Percentiles rank a stretch among this genome's conserved stretches.
These are phyloP conservation scores for Genyomyrus donnyi DNA, from an alignment of 2,113 vertebrate genomes.

Conservation along the genomic window DNA sequence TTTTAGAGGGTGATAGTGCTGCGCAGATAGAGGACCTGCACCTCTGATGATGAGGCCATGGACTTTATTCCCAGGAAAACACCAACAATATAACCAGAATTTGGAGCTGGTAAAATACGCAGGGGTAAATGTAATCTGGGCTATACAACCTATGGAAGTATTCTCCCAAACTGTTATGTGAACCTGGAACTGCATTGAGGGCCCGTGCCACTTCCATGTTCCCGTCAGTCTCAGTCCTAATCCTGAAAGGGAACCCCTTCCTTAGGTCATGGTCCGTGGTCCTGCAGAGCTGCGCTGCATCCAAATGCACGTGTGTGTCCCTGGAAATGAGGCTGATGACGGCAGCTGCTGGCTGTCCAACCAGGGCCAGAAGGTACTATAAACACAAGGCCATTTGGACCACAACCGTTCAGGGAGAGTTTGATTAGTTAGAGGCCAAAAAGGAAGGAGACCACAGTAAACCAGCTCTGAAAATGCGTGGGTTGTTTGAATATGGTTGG, in stretches of 20 bases:
- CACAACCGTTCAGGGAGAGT: slow-evolving; percentile 44
- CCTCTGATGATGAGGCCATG: background rate
- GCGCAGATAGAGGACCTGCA: background rate
- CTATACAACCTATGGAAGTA: background rate
- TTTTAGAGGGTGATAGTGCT: background rate
- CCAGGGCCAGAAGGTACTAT: background rate
- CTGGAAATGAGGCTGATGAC: background rate
- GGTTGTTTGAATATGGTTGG: background rate
- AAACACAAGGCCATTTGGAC: slow-evolving; percentile 31
- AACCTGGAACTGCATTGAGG: background rate
- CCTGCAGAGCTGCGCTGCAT: background rate
- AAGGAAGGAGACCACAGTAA: slow-evolving; percentile 35
- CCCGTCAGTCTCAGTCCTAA: slow-evolving; percentile 45
- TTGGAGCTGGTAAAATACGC: background rate
- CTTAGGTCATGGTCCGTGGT: slow-evolving; percentile 33
- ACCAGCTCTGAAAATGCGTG: background rate
- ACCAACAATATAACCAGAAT: background rate
- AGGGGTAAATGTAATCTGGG: background rate
- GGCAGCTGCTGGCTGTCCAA: background rate
- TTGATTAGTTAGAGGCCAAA: slow-evolving; percentile 42
- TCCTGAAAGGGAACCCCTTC: slow-evolving; percentile 45
- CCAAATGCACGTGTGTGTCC: background rate
- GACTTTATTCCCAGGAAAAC: background rate
- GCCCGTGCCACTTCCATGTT: slow-evolving; percentile 34
- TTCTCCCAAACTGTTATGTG: background rate